phyloP scores from a whole-genome alignment of 2,113 vertebrate species.

The Eptatretus burgeri region DNA sequence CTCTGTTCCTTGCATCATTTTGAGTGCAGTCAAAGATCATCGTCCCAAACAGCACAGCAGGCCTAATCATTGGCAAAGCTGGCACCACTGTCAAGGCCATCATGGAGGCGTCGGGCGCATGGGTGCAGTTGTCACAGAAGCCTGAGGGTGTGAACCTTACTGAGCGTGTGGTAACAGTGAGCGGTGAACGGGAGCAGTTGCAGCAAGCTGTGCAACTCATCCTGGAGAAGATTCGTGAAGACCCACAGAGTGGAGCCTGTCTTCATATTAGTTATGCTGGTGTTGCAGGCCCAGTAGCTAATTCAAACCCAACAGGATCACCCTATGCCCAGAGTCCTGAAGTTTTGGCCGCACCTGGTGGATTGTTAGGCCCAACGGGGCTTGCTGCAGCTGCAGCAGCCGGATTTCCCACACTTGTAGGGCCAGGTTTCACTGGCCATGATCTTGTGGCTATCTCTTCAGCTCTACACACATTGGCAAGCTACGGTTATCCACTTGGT shows the following conservation, averaged over 20 bases:
- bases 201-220: constrained; percentile 5
- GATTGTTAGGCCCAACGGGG: constrained; percentile 46
- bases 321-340: constrained; percentile 20
- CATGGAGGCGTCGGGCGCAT: constrained; percentile 3
- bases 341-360: constrained; percentile 35
- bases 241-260: constrained; percentile 1
- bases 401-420: constrained; percentile 37
- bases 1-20: background rate
- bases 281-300: background rate
- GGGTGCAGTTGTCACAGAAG: constrained; percentile 5
- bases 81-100: background rate
- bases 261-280: constrained; percentile 2
- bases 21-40: background rate
- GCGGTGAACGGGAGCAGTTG: background rate
- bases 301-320: constrained; percentile 2
- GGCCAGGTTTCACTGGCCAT: constrained; percentile 46
- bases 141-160: constrained; percentile 2
- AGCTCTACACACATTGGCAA: constrained; percentile 52
- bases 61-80: constrained; percentile 3
- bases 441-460: constrained; percentile 58
- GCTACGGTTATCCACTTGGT: constrained; percentile 55
- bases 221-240: background rate
- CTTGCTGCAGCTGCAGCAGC: constrained; percentile 25
- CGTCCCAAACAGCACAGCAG: constrained; percentile 3
- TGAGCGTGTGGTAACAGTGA: background rate